Conservation (phyloP, 2,797 vertebrate species). For the Hyperoplus lanceolatus region DNA sequence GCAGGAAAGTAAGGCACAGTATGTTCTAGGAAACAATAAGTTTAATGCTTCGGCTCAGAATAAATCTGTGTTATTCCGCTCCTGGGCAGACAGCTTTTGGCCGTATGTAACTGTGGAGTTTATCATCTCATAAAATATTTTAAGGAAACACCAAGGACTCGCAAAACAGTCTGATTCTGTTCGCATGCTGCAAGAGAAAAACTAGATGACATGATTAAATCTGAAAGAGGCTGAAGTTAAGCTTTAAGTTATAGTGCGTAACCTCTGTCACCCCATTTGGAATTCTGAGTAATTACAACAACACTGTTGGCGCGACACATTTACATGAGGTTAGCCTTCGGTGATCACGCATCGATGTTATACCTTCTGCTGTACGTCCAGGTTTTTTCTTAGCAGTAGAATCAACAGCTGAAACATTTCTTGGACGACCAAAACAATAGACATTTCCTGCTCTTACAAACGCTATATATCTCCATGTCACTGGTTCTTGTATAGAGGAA, state of each 20-base stretch:
- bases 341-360: no score
- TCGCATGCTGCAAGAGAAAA: not conserved
- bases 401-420: conserved; percentile 10
- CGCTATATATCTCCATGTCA: not conserved
- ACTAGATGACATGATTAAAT: not conserved
- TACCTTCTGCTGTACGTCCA: no score
- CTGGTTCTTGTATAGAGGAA: not conserved
- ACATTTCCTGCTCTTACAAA: not conserved
- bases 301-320: no score
- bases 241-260: not conserved
- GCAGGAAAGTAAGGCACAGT: conserved; percentile 40
- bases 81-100: conserved; percentile 43
- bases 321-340: no score
- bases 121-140: conserved; percentile 44
- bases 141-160: conserved; percentile 22
- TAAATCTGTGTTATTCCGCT: conserved; percentile 57
- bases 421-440: conserved; percentile 29
- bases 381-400: no score
- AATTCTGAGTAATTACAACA: no score
- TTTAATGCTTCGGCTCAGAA: conserved; percentile 43
- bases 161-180: conserved; percentile 16
- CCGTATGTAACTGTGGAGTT: conserved; percentile 30
- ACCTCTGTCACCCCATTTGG: no score
- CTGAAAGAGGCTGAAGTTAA: not conserved
- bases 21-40: conserved; percentile 51